Conservation (phyloP, 2,888 invertebrate genomes). For the Ennomos erosarius region DNA sequence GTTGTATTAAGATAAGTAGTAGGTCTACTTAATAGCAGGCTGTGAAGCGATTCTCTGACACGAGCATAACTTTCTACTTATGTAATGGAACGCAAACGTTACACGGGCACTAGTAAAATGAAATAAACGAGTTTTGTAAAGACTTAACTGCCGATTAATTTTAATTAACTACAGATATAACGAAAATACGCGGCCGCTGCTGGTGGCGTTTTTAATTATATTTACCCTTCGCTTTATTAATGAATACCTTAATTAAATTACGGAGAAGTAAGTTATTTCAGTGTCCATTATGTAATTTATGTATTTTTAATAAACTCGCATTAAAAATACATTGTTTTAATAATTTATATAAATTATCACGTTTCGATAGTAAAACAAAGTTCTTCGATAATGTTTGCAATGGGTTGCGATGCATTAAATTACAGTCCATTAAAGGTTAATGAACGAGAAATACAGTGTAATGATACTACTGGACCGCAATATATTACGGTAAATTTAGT, state of each 20-base stretch:
- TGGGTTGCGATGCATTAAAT: conserved; percentile 21
- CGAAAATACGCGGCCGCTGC: conserved; percentile 37
- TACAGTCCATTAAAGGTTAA: conserved; percentile 9
- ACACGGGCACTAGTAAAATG: conserved; percentile 8
- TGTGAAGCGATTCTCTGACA: no score
- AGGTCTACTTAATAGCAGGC: no score
- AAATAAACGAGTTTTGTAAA: conserved; percentile 43
- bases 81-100: no score
- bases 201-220: conserved; percentile 62
- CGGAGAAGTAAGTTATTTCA: conserved; percentile 36
- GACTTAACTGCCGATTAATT: conserved; percentile 52
- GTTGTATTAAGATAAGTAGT: no score
- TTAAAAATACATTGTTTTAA: background rate
- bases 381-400: conserved; percentile 3
- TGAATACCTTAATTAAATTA: conserved; percentile 59
- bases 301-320: conserved; percentile 12
- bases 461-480: background rate
- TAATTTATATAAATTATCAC: conserved; percentile 16
- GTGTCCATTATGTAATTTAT: conserved; percentile 24
- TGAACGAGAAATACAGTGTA: background rate
- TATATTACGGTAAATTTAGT: background rate
- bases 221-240: conserved; percentile 55
- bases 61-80: no score
- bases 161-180: conserved; percentile 45
- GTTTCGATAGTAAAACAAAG: conserved; percentile 1